Conservation (phyloP, 2,113 vertebrate genomes). For the Xiphias gladius region DNA sequence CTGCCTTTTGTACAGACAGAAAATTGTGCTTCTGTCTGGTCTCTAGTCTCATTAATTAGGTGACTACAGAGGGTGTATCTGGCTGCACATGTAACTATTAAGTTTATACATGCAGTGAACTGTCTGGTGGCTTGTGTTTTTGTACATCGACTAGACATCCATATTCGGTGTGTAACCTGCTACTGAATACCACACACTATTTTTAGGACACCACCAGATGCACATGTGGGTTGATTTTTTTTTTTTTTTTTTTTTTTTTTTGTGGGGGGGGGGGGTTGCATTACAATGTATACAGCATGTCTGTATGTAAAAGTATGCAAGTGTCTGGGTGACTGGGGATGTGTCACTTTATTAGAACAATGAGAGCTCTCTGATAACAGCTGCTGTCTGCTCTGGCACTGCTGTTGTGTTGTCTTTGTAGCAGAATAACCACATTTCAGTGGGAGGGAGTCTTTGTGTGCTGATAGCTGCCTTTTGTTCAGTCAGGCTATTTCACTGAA, state of each 20-base stretch:
- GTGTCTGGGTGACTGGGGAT: constrained; percentile 30
- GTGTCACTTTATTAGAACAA: constrained; percentile 67
- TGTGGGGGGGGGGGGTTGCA: background rate
- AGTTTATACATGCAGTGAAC: constrained; percentile 41
- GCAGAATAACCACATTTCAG: constrained; percentile 18
- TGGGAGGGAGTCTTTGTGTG: constrained; percentile 17
- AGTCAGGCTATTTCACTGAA: background rate
- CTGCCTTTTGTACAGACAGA: constrained; percentile 52
- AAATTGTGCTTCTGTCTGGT: constrained; percentile 59
- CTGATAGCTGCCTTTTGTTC: constrained; percentile 41
- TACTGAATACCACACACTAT: constrained; percentile 46
- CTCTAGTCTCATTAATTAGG: constrained; percentile 65
- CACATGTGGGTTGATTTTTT: background rate
- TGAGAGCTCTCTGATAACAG: constrained; percentile 50
- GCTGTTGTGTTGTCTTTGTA: constrained; percentile 34
- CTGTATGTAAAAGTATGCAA: constrained; percentile 1
- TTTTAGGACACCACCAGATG: constrained; percentile 66
- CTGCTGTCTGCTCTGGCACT: constrained; percentile 41
- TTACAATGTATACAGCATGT: constrained; percentile 16
- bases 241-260: no score
- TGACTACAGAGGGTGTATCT: constrained; percentile 60
- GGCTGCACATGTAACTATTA: constrained; percentile 44
- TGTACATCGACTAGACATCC: constrained; percentile 49
- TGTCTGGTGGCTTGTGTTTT: constrained; percentile 47
- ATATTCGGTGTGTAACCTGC: background rate